Evolutionary conservation across 1,140 invertebrate species (phyloP).

Genomic region (Frieseomelitta varia): DNA sequence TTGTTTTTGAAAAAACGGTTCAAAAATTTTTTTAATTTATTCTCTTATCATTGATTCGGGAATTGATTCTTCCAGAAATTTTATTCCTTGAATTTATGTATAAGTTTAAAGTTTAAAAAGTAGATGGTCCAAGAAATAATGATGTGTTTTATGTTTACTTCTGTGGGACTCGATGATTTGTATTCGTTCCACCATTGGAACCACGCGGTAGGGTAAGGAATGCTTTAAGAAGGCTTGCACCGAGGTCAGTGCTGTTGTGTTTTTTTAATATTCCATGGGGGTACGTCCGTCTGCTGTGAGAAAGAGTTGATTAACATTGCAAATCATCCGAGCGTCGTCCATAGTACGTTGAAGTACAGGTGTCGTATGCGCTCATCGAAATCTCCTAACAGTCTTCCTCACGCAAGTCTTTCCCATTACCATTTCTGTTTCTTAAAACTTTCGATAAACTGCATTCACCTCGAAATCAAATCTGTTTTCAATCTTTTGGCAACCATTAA

Average conservation of each 20-base stretch:
- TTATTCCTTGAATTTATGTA: not conserved
- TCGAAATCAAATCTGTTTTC: not conserved
- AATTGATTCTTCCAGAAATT: not conserved
- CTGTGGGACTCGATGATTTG: not conserved
- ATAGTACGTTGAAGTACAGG: constrained; percentile 6
- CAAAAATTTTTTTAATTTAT: not conserved
- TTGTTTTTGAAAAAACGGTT: not conserved
- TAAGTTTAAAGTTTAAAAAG: not conserved
- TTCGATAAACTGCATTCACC: not conserved
- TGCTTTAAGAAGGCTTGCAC: constrained; percentile 5
- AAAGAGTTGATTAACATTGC: constrained; percentile 56
- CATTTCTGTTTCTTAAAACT: too few relatives aligned
- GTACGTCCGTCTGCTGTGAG: not conserved
- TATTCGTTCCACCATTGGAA: constrained; percentile 9
- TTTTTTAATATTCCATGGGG: constrained; percentile 44
- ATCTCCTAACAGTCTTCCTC: constrained; percentile 26
- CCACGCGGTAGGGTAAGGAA: not conserved
- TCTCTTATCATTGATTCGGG: not conserved
- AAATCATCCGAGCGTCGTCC: constrained; percentile 40
- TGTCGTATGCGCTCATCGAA: constrained; percentile 57
- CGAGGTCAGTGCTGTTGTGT: constrained; percentile 43
- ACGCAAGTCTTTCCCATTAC: not conserved
- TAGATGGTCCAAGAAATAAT: not conserved
- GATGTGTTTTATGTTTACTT: constrained; percentile 9
- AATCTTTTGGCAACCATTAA: not conserved